Evolutionary conservation across 2,888 invertebrate genomes (phyloP).

Genomic region (Melinopterus prodromus): DNA sequence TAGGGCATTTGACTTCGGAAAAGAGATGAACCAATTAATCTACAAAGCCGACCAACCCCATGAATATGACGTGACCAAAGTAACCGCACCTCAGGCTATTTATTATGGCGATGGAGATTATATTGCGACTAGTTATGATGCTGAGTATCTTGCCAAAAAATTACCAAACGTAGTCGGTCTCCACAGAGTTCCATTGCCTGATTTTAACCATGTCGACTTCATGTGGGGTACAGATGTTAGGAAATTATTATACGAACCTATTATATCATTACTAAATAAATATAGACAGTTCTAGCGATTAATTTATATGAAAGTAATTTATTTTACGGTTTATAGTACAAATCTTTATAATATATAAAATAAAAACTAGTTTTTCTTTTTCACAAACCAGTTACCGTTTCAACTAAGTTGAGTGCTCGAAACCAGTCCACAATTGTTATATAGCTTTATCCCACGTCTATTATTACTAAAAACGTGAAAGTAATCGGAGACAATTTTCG

Average conservation of each 20-base stretch:
- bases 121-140: conserved; percentile 67
- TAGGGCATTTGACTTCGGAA: conserved; percentile 34
- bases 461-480: too few species aligned
- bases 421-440: too few species aligned
- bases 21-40: conserved; percentile 23
- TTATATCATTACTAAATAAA: conserved; percentile 65
- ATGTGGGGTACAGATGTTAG: conserved; percentile 71
- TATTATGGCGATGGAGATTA: conserved; percentile 65
- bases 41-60: conserved; percentile 48
- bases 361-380: background rate
- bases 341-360: background rate
- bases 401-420: too few species aligned
- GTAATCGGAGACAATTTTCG: too few species aligned
- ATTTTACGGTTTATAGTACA: background rate
- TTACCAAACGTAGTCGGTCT: conserved; percentile 66
- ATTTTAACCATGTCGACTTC: conserved; percentile 77
- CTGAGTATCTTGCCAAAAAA: conserved; percentile 63
- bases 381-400: too few species aligned
- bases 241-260: conserved; percentile 66
- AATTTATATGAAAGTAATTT: background rate
- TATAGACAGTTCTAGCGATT: conserved; percentile 41
- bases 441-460: too few species aligned
- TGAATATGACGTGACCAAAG: conserved; percentile 59
- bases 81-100: conserved; percentile 63
- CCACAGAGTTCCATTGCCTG: conserved; percentile 64